A percentile compares a stretch with the other conserved stretches of the same genome.
Evolutionary conservation across 1,140 invertebrate species (phyloP).

Genomic region (Drosophila lini): DNA sequence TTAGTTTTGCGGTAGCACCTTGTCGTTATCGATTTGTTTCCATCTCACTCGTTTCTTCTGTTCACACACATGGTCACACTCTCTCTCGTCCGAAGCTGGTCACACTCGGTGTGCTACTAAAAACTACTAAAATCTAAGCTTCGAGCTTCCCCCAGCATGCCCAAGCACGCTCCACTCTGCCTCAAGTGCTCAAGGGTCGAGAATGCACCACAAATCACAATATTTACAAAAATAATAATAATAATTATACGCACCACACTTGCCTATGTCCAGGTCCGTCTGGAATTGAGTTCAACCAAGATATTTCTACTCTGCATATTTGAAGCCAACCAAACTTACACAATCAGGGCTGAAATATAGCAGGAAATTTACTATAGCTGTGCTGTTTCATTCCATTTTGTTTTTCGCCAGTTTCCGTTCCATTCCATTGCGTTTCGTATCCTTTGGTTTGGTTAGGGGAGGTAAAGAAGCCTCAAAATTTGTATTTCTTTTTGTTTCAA

Average conservation of each 20-base stretch:
- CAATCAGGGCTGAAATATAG: constrained; percentile 1
- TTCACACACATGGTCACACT: constrained; percentile 9
- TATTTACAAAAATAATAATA: not conserved
- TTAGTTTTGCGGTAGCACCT: constrained; percentile 31
- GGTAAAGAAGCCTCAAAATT: constrained; percentile 7
- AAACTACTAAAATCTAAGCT: not conserved
- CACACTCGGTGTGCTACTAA: not conserved
- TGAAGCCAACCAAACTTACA: not conserved
- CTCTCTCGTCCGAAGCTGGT: not conserved
- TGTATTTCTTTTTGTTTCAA: not conserved
- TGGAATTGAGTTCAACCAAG: not conserved
- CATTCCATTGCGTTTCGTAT: constrained; percentile 12
- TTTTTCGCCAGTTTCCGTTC: constrained; percentile 18
- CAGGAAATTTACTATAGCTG: not conserved
- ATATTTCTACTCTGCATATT: not conserved
- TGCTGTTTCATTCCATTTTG: constrained; percentile 5
- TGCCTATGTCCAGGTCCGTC: constrained; percentile 23
- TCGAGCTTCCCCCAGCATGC: constrained; percentile 24
- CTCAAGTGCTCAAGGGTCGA: constrained; percentile 15
- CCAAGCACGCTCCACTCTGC: constrained; percentile 11
- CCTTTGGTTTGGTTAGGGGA: constrained; percentile 15
- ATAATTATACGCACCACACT: constrained; percentile 13
- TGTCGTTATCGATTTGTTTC: constrained; percentile 15
- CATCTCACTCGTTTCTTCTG: constrained; percentile 8
- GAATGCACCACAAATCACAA: constrained; percentile 18